Evolutionary conservation across 2,797 vertebrate genomes (phyloP).

Genomic region (Sciaenops ocellatus): DNA sequence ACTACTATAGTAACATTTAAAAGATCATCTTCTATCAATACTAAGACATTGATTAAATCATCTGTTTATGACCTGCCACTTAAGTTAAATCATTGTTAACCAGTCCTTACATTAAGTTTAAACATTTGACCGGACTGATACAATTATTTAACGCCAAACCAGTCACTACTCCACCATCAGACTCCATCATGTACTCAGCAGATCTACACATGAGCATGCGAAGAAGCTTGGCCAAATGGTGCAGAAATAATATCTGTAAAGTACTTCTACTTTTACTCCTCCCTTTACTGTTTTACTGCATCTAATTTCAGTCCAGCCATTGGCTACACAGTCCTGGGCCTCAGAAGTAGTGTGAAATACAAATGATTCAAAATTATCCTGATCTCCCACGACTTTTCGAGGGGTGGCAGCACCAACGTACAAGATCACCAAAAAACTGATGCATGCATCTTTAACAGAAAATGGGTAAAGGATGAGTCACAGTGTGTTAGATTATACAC

Average conservation of each 20-base stretch:
- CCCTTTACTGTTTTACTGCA: conserved; percentile 47
- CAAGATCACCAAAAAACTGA: conserved; percentile 50
- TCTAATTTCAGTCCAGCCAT: conserved; percentile 65
- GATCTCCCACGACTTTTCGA: conserved; percentile 62
- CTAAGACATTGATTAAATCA: background rate
- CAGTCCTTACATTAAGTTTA: conserved; percentile 4
- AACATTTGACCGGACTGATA: conserved; percentile 28
- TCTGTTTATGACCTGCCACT: background rate
- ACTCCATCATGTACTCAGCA: conserved; percentile 51
- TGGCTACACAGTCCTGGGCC: conserved; percentile 54
- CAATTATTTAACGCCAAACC: conserved; percentile 47
- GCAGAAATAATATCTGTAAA: conserved; percentile 72
- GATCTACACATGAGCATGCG: conserved; percentile 39
- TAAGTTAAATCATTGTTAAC: background rate
- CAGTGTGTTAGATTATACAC: conserved; percentile 49
- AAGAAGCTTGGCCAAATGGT: conserved; percentile 69
- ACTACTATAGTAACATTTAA: background rate
- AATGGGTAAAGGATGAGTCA: conserved; percentile 63
- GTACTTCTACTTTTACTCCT: conserved; percentile 51
- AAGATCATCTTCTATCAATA: background rate
- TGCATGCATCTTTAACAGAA: conserved; percentile 53
- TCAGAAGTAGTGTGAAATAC: conserved; percentile 71
- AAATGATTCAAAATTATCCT: conserved; percentile 68
- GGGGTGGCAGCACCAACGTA: conserved; percentile 40
- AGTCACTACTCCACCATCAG: conserved; percentile 37